These are phyloP conservation scores for Lithobates sylvaticus DNA, from an alignment of 2,797 vertebrate species.

Conservation along the genomic window DNA sequence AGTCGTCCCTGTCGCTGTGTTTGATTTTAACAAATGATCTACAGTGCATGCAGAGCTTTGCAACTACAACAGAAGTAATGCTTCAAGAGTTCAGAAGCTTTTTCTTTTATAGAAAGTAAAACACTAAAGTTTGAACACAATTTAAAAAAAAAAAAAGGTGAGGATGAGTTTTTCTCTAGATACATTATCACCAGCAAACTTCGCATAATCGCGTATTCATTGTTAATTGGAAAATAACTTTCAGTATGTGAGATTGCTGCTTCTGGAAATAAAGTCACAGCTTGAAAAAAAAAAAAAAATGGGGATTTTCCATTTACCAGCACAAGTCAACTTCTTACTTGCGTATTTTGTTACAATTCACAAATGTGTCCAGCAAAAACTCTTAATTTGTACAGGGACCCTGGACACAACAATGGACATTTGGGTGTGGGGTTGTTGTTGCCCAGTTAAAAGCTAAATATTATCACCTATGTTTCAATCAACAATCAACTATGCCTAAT, in stretches of 20 bases:
- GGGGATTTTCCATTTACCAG: conserved; percentile 37
- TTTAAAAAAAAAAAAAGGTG: conserved; percentile 57
- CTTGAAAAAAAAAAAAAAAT: conserved; percentile 11
- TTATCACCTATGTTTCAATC: no score
- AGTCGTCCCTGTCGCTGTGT: no score
- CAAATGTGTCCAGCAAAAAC: not conserved
- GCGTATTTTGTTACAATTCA: not conserved
- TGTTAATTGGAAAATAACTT: conserved; percentile 51
- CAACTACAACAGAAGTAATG: not conserved
- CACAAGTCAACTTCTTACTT: conserved; percentile 33
- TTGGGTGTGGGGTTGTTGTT: not conserved
- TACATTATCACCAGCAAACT: conserved; percentile 44
- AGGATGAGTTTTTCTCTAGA: conserved; percentile 35
- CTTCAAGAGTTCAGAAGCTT: conserved; percentile 7
- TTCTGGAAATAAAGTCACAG: conserved; percentile 33
- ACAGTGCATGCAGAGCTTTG: no score
- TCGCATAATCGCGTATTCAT: conserved; percentile 50
- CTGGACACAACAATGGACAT: not conserved
- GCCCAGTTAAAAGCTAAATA: no score
- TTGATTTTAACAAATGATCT: no score
- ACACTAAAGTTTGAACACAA: conserved; percentile 29
- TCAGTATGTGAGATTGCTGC: conserved; percentile 34
- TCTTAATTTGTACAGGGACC: not conserved
- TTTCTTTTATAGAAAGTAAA: conserved; percentile 6
- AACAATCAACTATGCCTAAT: no score